These are phyloP conservation scores for Euplagia quadripunctaria DNA, from an alignment of 2,888 invertebrate genomes.

Conservation along the genomic window DNA sequence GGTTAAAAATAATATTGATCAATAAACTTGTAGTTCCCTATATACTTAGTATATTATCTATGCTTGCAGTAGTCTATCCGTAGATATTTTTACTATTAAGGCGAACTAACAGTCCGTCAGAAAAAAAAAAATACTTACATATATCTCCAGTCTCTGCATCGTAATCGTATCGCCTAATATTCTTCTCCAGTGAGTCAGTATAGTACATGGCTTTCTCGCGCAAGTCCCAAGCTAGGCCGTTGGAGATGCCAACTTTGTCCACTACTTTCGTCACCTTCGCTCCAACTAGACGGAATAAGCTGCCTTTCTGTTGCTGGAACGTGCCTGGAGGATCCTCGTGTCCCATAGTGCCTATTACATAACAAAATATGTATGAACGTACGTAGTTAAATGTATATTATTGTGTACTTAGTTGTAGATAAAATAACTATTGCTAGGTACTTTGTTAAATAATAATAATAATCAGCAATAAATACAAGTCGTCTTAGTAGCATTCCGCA, in stretches of 20 bases:
- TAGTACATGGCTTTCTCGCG: conserved; percentile 90
- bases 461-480: too few species aligned
- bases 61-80: too few species aligned
- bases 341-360: conserved; percentile 19
- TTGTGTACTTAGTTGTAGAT: too few species aligned
- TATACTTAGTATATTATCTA: too few species aligned
- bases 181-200: conserved; percentile 89
- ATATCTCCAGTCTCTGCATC: conserved; percentile 89
- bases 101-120: too few species aligned
- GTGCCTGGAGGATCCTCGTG: conserved; percentile 8
- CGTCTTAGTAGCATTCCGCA: too few species aligned
- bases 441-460: too few species aligned
- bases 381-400: too few species aligned
- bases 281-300: conserved; percentile 77
- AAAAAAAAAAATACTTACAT: conserved; percentile 83
- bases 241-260: conserved; percentile 88
- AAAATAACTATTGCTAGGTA: too few species aligned
- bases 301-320: conserved; percentile 73
- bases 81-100: too few species aligned
- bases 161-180: conserved; percentile 91
- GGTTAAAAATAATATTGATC: too few species aligned
- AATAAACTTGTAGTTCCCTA: too few species aligned
- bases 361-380: not conserved
- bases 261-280: conserved; percentile 57
- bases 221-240: conserved; percentile 93